phyloP scores from a whole-genome alignment of 2,888 invertebrate species.

The Xestia c-nigrum region DNA sequence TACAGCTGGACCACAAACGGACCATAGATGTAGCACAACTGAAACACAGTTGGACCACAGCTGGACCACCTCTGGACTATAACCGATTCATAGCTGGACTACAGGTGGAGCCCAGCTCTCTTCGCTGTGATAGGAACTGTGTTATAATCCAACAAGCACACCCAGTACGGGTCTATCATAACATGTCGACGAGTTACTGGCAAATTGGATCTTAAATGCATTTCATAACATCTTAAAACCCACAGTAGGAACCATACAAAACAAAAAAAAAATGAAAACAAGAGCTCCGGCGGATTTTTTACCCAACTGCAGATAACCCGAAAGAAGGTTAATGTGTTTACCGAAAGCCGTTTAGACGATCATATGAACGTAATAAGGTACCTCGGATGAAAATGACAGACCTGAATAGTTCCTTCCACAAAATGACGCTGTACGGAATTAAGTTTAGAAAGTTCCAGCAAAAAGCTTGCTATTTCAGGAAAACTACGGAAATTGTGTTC shows the following conservation, averaged over 20 bases:
- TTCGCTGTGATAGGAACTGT: background rate
- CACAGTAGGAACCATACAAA: background rate
- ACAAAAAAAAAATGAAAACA: slow-evolving; percentile 28
- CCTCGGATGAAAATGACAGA: slow-evolving; percentile 59
- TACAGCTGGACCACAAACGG: too few species aligned
- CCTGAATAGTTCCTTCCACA: slow-evolving; percentile 50
- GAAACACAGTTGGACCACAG: too few species aligned
- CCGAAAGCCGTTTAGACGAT: slow-evolving; percentile 51
- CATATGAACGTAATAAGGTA: slow-evolving; percentile 56
- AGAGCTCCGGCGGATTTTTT: slow-evolving; percentile 22
- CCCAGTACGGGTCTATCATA: background rate
- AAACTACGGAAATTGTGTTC: slow-evolving; percentile 10
- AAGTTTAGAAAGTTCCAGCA: slow-evolving; percentile 16
- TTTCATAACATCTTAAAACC: background rate
- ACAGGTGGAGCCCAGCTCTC: too few species aligned
- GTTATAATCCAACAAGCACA: background rate
- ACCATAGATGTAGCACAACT: too few species aligned
- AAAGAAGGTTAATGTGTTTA: slow-evolving; percentile 62
- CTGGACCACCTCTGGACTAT: too few species aligned
- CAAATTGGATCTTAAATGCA: background rate
- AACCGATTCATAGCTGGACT: too few species aligned
- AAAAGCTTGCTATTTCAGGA: slow-evolving; percentile 15
- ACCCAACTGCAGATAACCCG: slow-evolving; percentile 48
- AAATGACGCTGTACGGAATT: slow-evolving; percentile 28
- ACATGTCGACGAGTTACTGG: background rate